Percentiles rank a stretch among this genome's conserved stretches.
These are phyloP conservation scores for Sinotaia quadrata DNA, from an alignment of 2,888 invertebrate genomes.

Conservation along the genomic window DNA sequence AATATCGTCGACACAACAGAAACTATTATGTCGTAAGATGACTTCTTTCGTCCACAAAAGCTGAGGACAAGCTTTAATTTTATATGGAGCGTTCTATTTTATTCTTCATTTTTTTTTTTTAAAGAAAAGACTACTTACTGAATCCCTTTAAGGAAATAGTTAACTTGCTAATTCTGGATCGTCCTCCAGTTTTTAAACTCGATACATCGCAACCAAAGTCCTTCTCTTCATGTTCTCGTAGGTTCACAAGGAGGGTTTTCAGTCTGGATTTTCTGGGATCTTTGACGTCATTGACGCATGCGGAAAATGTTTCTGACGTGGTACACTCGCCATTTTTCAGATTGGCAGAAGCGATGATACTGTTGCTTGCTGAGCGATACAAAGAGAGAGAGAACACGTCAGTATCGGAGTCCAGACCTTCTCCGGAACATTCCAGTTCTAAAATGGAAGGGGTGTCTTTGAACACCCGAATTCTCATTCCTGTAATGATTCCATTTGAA, in stretches of 20 bases:
- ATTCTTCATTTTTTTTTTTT: too few species aligned
- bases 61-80: too few species aligned
- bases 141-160: neutral
- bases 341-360: constrained; percentile 11
- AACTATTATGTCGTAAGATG: too few species aligned
- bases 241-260: neutral
- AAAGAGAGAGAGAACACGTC: constrained; percentile 19
- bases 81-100: too few species aligned
- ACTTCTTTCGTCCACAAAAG: too few species aligned
- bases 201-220: constrained; percentile 13
- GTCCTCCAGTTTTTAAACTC: constrained; percentile 2
- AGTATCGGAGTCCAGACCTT: neutral
- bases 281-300: neutral
- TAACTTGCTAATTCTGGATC: neutral
- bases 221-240: constrained; percentile 10
- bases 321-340: constrained; percentile 22
- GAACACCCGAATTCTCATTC: constrained; percentile 4
- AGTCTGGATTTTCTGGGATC: neutral
- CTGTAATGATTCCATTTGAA: too few species aligned
- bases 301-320: constrained; percentile 9
- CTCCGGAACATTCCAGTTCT: constrained; percentile 16
- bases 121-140: neutral
- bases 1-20: too few species aligned
- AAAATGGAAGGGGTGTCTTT: constrained; percentile 4
- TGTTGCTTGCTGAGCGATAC: constrained; percentile 3